phyloP scores from a whole-genome alignment of 2,113 vertebrate genomes.

The Caracal caracal region DNA sequence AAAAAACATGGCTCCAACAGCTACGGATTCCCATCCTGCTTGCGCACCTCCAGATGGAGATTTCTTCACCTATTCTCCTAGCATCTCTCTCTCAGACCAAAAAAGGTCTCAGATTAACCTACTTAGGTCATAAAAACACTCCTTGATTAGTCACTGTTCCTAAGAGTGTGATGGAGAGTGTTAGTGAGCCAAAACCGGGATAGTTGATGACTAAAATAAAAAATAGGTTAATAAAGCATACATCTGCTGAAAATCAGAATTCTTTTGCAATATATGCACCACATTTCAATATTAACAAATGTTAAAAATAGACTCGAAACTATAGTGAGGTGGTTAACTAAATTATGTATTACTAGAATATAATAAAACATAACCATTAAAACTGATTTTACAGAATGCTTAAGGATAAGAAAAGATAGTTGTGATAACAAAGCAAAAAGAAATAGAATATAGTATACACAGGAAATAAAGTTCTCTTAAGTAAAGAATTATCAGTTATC shows the following conservation, averaged over 20 bases:
- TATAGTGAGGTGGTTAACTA: not conserved
- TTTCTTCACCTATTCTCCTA: not conserved
- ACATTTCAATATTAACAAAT: not conserved
- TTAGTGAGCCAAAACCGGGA: not conserved
- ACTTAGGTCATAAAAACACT: not conserved
- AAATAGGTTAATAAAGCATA: not conserved
- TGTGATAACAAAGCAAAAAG: not conserved
- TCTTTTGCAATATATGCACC: not conserved
- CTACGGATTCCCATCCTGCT: not conserved
- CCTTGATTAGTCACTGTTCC: not conserved
- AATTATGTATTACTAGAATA: not conserved
- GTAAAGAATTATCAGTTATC: not conserved
- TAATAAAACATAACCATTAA: not conserved
- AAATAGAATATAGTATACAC: not conserved
- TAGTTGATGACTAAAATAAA: not conserved
- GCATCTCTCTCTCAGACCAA: not conserved
- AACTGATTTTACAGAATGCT: not conserved
- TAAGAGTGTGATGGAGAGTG: not conserved
- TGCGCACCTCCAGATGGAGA: not conserved
- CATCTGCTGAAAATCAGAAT: not conserved
- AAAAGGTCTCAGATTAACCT: not conserved
- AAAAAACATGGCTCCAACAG: not conserved
- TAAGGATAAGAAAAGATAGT: not conserved
- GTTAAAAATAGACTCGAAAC: not conserved
- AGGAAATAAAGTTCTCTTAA: not conserved